phyloP scores from a whole-genome alignment of 2,797 vertebrate species.

The Manis pentadactyla region DNA sequence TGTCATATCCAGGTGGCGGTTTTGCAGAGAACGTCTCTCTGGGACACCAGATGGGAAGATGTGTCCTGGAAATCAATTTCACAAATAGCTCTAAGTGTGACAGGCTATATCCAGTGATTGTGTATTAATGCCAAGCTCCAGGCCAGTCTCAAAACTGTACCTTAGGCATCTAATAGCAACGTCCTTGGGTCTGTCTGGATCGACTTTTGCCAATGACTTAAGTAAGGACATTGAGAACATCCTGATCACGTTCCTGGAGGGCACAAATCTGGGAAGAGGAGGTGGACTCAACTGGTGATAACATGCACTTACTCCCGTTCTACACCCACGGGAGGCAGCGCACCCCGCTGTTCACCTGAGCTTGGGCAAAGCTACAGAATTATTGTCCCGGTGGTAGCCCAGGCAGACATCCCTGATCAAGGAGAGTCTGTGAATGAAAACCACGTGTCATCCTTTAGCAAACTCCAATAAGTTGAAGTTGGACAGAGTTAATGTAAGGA shows the following conservation, averaged over 20 bases:
- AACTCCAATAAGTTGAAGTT: background rate
- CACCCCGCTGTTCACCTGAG: background rate
- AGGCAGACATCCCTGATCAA: background rate
- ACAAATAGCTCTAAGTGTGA: background rate
- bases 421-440: background rate
- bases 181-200: background rate
- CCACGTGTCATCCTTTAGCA: background rate
- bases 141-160: background rate
- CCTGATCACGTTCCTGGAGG: background rate
- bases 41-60: background rate
- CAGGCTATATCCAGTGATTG: background rate
- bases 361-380: background rate
- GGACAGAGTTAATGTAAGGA: background rate
- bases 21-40: background rate
- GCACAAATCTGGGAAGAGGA: background rate
- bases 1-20: background rate
- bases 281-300: background rate
- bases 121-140: background rate
- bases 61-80: conserved; percentile 1
- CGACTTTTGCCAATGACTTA: background rate
- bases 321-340: background rate
- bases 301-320: background rate
- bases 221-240: background rate
- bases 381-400: background rate
- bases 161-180: no score